Base-by-base conservation (phyloP, 2,888 invertebrate species). In the Julus scanicus region DNA sequence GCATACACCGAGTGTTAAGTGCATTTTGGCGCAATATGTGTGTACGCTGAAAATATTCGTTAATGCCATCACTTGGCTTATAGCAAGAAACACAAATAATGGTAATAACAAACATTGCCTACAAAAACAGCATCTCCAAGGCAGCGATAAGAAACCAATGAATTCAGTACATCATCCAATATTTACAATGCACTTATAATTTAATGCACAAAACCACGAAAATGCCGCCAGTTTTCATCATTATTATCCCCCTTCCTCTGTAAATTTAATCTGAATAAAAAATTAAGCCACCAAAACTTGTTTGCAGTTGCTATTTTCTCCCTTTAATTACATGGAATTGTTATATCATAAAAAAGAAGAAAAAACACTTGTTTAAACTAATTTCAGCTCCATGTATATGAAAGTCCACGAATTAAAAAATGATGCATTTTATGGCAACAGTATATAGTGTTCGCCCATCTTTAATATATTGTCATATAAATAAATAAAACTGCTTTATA, bases 151-250 rank as follows among this genome's bases (percentile, higher is more conserved):
- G 71, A 71, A 71, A 71, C 71, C 71, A 6, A 29, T 71, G 71
- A 71, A 71, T 71, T 71, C 71, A 8, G 71, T 29, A 29, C 71
- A 71, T 71, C 71, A 71, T 71, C 71, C 71, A 71, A 71, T 71
- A 71, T 71, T 71, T 71, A 71, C 71, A 71, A 71, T 71, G 71
- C 71, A 71, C 71, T 71, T 71, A 71, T 71, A 71, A 71, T 71
- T 71, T 71, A 71, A 71, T 29, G 71, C 71, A 71, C 71, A 71
- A 71, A 29, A 71, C 71, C 71, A 71, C 71, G 20, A 71, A 71
- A 71, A 71, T 29, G 71, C 71, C 20, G 20, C 1, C 71, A 71
- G 71, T 71, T 71, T 71, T 20, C 71, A 17, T 71, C 71, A 71
- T 71, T 71, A 71, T 9, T 29, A 20, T 2, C 71, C 29, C 71